Evolutionary conservation across 1,140 invertebrate genomes (phyloP).

Genomic region (Anastrepha obliqua): DNA sequence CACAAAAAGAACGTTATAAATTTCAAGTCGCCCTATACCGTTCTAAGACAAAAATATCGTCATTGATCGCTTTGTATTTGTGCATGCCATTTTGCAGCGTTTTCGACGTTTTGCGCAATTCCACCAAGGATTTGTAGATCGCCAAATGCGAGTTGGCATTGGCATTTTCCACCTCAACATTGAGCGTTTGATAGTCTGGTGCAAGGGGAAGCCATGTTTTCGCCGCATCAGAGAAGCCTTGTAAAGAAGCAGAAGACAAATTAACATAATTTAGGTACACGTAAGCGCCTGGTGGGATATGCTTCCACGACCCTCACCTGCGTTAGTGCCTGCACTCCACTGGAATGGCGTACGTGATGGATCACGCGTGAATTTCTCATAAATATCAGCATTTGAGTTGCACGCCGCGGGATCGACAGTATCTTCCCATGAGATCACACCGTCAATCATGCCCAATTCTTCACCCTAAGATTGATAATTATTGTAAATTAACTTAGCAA

Average conservation of each 20-base stretch:
- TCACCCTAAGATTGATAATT: slow-evolving; percentile 67
- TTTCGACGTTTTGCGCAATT: slow-evolving; percentile 61
- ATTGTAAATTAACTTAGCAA: background rate
- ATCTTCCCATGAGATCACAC: slow-evolving; percentile 76
- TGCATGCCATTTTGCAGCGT: slow-evolving; percentile 74
- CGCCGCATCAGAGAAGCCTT: slow-evolving; percentile 76
- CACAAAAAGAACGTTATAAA: background rate
- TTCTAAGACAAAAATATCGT: slow-evolving; percentile 69
- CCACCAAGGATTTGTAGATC: slow-evolving; percentile 68
- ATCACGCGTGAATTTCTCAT: slow-evolving; percentile 78
- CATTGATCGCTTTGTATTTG: slow-evolving; percentile 58
- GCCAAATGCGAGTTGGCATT: slow-evolving; percentile 64
- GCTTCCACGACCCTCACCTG: slow-evolving; percentile 69
- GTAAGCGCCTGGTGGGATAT: too few relatives aligned
- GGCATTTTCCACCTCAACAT: slow-evolving; percentile 69
- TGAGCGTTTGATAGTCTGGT: slow-evolving; percentile 77
- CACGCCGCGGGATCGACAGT: slow-evolving; percentile 78
- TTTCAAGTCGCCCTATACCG: slow-evolving; percentile 61
- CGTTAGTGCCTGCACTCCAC: slow-evolving; percentile 78
- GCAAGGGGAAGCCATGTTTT: slow-evolving; percentile 82
- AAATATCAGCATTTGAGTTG: slow-evolving; percentile 75
- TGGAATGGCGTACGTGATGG: slow-evolving; percentile 86
- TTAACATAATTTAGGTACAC: too few relatives aligned
- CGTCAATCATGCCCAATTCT: slow-evolving; percentile 83
- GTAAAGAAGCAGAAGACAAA: background rate